These are phyloP conservation scores for Arenaria interpres DNA, from an alignment of 2,113 vertebrate species.

Conservation along the genomic window DNA sequence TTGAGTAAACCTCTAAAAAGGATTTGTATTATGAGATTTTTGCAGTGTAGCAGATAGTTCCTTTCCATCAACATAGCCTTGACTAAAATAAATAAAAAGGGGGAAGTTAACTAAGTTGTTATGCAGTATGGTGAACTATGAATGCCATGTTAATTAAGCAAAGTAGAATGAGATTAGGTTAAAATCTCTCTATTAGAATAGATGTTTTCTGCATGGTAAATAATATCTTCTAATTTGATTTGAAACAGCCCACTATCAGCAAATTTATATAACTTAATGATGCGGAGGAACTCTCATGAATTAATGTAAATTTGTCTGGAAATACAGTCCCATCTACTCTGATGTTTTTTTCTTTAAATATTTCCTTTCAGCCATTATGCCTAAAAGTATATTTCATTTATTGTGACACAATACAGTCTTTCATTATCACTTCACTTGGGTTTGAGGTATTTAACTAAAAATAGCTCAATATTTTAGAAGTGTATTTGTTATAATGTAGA, in stretches of 20 bases:
- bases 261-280: background rate
- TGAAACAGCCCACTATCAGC: background rate
- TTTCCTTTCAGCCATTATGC: background rate
- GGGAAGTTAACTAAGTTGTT: background rate
- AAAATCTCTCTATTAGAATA: background rate
- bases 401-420: background rate
- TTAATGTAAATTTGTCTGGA: background rate
- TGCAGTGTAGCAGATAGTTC: background rate
- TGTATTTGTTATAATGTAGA: background rate
- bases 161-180: background rate
- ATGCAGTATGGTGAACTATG: background rate
- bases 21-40: background rate
- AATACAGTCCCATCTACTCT: background rate
- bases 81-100: background rate
- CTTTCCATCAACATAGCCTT: background rate
- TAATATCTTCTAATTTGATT: background rate
- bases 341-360: background rate
- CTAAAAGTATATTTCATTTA: background rate
- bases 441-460: slow-evolving; percentile 22
- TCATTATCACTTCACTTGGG: background rate
- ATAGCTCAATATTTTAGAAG: slow-evolving; percentile 24
- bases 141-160: background rate
- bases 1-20: background rate
- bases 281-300: background rate
- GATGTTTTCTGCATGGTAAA: background rate